These are phyloP conservation scores for Dusona sp. DNA, from an alignment of 2,888 invertebrate species.

Conservation along the genomic window DNA sequence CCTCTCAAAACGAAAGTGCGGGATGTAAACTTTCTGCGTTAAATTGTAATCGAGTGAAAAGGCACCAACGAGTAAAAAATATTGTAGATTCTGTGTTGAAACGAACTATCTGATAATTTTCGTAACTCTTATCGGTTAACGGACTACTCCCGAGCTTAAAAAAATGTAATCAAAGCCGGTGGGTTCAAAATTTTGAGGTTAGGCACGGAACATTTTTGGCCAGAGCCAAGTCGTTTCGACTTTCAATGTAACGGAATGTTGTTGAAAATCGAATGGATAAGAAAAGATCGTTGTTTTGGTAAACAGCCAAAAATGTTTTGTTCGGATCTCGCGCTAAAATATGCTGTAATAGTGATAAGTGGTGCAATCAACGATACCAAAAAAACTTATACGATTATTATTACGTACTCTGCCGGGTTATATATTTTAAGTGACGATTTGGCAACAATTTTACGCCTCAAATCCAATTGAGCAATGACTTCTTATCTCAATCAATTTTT, in stretches of 20 bases:
- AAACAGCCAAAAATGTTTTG: slow-evolving; percentile 63
- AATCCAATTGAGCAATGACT: slow-evolving; percentile 4
- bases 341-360: slow-evolving; percentile 57
- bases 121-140: background rate
- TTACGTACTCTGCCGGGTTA: background rate
- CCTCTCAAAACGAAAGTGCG: background rate
- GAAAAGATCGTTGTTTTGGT: slow-evolving; percentile 57
- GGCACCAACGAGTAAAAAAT: background rate
- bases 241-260: background rate
- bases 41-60: background rate
- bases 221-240: background rate
- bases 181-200: background rate
- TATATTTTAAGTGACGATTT: background rate
- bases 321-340: slow-evolving; percentile 37
- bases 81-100: background rate
- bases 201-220: background rate
- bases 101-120: background rate
- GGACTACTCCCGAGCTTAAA: background rate
- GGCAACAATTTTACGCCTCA: background rate
- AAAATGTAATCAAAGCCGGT: background rate
- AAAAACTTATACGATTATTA: slow-evolving; percentile 2
- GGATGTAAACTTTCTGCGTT: background rate
- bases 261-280: background rate
- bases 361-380: slow-evolving; percentile 58
- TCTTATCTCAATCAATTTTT: background rate